These are phyloP conservation scores for Aleiodes alternator DNA, from an alignment of 2,888 invertebrate genomes.

Conservation along the genomic window DNA sequence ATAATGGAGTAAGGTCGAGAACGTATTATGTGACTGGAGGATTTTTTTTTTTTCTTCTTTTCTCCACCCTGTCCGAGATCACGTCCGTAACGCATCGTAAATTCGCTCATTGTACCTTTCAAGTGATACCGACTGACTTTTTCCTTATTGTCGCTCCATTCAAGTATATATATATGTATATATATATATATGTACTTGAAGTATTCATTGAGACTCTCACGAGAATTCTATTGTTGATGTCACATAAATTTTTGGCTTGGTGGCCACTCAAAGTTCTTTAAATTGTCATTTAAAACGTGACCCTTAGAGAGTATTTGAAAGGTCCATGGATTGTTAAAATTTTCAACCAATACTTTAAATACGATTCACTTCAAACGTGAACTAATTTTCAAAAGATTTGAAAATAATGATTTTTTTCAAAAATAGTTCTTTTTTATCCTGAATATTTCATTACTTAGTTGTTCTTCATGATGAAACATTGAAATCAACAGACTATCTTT, in stretches of 20 bases:
- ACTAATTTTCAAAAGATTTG: too few relatives aligned
- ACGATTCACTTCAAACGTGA: too few relatives aligned
- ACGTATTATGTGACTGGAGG: conserved; percentile 49
- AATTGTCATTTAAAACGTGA: conserved; percentile 18
- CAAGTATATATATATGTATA: conserved; percentile 9
- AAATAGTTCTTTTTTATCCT: background rate
- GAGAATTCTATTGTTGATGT: conserved; percentile 10
- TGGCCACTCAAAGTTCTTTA: conserved; percentile 2
- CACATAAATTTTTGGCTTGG: conserved; percentile 1
- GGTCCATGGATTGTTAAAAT: conserved; percentile 1
- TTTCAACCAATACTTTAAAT: background rate
- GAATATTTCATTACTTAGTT: too few relatives aligned
- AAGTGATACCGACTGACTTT: conserved; percentile 22
- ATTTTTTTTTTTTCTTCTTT: conserved; percentile 35
- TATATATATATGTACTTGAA: conserved; percentile 1
- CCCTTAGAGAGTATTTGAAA: background rate
- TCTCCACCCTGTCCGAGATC: conserved; percentile 18
- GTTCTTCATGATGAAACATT: too few relatives aligned
- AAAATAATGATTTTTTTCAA: background rate
- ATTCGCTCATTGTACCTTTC: conserved; percentile 31
- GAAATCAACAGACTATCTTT: too few relatives aligned
- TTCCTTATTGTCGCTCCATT: conserved; percentile 41
- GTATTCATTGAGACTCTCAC: background rate
- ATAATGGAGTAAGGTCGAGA: conserved; percentile 53
- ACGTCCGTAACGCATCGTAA: conserved; percentile 30